Evolutionary conservation across 23 tunicate species (phyloP), one percentile per base, ranked within the genome.

Genomic region (Trididemnum nubilum): DNA sequence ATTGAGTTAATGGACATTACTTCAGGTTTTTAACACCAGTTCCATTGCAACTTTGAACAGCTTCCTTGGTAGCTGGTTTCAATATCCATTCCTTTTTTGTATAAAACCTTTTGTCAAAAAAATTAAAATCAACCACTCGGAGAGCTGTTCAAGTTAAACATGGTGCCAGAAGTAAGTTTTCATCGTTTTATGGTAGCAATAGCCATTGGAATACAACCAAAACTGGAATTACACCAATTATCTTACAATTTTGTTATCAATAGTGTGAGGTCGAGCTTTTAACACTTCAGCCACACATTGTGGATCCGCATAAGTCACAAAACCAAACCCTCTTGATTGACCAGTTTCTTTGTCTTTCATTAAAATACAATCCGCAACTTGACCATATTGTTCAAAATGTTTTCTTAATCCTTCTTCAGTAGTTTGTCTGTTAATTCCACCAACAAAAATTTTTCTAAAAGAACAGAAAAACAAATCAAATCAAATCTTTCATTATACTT

Each of bases 361-460:
- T 34, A 93, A 58, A 76, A 93, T 81, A 49, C 89, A 84, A 61
- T 93, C 98, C 18, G 36, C 64, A 50, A 93, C 86, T 66, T 72
- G 81, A 30, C 98, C 98, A 61, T 30, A 93, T 24, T 59, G 24
- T 37, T 40, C 59, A 82, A 93, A 93, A 67, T 93, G 84, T 29
- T 38, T 22, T 61, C 80, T 73, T 37, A 93, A 66, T 12, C 82
- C 83, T 12, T 83, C 89, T 51, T 87, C 93, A 34, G 86, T 80
- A 0, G 98, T 93, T 65, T 93, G 80, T 57, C 93, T 66, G 24
- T 87, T 33, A 40, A 93, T 58, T 73, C 98, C 98, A 65, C 98
- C 98, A 64, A 93, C 81, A 83, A 93, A 93, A 29, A 93, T 80
- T 82, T 93, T 93, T 35, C 98, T 90, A 60, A 75, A 88, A 80